phyloP scores from a whole-genome alignment of 2,113 vertebrate genomes.

The Dasyornis broadbenti region DNA sequence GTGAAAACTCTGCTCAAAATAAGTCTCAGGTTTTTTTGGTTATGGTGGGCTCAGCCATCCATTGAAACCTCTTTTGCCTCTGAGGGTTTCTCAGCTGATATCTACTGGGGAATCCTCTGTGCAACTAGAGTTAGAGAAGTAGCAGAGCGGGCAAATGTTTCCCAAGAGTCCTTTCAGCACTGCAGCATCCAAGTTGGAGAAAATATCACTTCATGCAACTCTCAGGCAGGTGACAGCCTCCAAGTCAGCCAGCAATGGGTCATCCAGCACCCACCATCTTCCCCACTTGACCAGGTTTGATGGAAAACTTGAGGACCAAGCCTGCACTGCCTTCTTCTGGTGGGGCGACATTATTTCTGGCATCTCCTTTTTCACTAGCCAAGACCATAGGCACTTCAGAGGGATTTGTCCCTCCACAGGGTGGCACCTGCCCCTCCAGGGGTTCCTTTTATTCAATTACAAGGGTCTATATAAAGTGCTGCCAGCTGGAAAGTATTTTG shows the following conservation, averaged over 20 bases:
- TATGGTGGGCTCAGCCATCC: not conserved
- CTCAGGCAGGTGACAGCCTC: not conserved
- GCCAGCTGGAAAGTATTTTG: conserved; percentile 67
- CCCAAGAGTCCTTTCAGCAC: not conserved
- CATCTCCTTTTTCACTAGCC: not conserved
- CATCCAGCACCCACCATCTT: accelerated
- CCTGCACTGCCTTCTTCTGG: conserved; percentile 22
- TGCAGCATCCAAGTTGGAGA: not conserved
- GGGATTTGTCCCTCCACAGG: conserved; percentile 31
- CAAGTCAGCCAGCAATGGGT: not conserved
- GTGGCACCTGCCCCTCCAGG: conserved; percentile 54
- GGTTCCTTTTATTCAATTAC: conserved; percentile 48
- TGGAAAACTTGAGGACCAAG: not conserved
- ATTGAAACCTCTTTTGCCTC: not conserved
- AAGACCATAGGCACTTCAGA: not conserved
- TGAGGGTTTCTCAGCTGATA: not conserved
- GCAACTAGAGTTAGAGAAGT: not conserved
- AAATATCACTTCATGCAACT: not conserved
- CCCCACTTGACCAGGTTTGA: not conserved
- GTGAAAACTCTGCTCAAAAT: not conserved
- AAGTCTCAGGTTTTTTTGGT: not conserved
- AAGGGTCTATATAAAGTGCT: conserved; percentile 66
- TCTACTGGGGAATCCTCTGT: not conserved
- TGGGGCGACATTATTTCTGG: not conserved
- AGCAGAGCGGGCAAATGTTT: accelerated